A percentile compares a stretch with the other conserved stretches of the same genome.
phyloP scores from a whole-genome alignment of 2,113 vertebrate species.

The Illadopsis cleaveri region DNA sequence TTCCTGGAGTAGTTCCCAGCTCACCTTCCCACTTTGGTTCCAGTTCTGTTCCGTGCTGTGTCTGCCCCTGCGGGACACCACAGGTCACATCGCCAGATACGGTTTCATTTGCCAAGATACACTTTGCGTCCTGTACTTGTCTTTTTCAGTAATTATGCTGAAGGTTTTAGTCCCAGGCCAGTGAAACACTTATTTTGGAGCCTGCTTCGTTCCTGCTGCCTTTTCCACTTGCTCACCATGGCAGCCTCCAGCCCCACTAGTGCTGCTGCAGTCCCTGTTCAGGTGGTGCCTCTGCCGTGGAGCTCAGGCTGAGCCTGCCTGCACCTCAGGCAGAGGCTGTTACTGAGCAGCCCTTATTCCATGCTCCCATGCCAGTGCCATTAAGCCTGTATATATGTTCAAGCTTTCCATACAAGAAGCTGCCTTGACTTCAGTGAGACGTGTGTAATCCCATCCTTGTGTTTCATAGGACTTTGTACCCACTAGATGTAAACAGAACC shows the following conservation, averaged over 20 bases:
- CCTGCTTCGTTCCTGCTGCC: background rate
- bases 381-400: background rate
- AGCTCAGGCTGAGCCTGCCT: background rate
- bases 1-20: background rate
- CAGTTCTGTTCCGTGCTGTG: background rate
- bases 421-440: background rate
- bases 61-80: background rate
- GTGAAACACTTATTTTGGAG: background rate
- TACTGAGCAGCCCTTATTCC: background rate
- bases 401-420: background rate
- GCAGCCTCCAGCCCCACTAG: background rate
- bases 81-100: rapidly evolving
- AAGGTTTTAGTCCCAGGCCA: background rate
- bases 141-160: background rate
- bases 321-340: background rate
- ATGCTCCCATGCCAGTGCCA: background rate
- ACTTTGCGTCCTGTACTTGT: background rate
- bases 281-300: background rate
- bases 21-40: background rate
- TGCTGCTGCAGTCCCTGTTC: background rate
- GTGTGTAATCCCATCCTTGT: background rate
- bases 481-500: background rate
- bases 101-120: background rate
- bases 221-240: background rate
- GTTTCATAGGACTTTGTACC: background rate